Base-by-base conservation (phyloP, 2,113 vertebrate species). In the Sarotherodon lohbergeri region DNA sequence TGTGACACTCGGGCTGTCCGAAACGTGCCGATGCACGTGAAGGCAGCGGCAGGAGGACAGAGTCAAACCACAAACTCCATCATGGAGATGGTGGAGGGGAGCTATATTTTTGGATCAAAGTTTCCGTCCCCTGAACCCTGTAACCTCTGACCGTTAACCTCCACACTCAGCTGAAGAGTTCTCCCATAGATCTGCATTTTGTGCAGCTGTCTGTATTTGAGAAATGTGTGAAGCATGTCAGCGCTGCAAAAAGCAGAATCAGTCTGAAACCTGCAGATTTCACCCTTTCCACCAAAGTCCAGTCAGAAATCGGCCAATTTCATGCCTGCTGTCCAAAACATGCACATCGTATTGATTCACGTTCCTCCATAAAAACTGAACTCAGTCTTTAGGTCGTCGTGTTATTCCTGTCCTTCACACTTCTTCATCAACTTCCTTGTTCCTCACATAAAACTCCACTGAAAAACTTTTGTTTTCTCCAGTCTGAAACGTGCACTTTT, bases 81-180 rank as follows among this genome's bases (percentile, higher is more conserved):
- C n/a, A 29, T 59, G 17, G 14, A 55, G 39, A 4, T 54, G 12
- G 48, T 10, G 24, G 14, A 43, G 34, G 5, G 14, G 27, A 55
- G 16, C 52, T 57, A 4, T 83, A 81, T 61, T 90, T 84, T 84
- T 84, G 50, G 61, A 76, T 63, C 32, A 12, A 34, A 52, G 71
- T 29, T 32, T 79, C 50, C 22, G 8, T 81, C 50, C 41, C 48
- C 68, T 82, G 56, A 52, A 71, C 27, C 56, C 52, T 55, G 9
- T 50, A 73, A 76, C 86, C 83, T 89, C 27, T 78, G 85, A 88
- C 80, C 84, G 80, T 46, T 82, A 7, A 61, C 59, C 86, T 82
- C 59, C 52, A 76, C 1, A 48, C 43, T 76, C 63, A 36, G 24
- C 59, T 39, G 24, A 19, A 59, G 24, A 41, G 27, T 43, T 57